Percentiles rank a stretch among this genome's conserved stretches.
Evolutionary conservation across 2,888 invertebrate genomes (phyloP).

Genomic region (Sepiola atlantica): DNA sequence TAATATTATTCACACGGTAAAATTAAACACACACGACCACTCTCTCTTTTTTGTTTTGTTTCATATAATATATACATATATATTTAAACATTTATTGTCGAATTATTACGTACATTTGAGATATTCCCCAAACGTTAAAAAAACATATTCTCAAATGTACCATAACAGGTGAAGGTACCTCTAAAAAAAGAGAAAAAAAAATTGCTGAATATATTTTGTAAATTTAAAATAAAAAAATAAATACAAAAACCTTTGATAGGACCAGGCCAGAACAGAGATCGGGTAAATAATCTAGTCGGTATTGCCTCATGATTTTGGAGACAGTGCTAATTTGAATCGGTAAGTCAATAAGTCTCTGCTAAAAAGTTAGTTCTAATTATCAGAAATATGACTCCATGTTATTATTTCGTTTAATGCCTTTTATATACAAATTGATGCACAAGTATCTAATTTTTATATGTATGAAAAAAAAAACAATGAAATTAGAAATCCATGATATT

Average conservation of each 20-base stretch:
- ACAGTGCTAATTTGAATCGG: too few relatives aligned
- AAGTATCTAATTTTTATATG: too few relatives aligned
- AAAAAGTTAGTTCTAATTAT: too few relatives aligned
- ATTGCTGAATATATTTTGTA: neutral
- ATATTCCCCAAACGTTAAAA: neutral
- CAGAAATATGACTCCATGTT: too few relatives aligned
- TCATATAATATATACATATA: neutral
- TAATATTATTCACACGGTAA: neutral
- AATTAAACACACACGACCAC: neutral
- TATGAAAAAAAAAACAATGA: too few relatives aligned
- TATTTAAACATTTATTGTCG: slow-evolving; percentile 8
- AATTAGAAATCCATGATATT: too few relatives aligned
- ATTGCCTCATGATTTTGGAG: too few relatives aligned
- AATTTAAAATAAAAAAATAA: neutral
- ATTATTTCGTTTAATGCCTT: too few relatives aligned
- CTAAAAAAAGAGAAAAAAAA: neutral
- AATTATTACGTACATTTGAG: neutral
- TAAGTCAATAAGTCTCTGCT: too few relatives aligned
- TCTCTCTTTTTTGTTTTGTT: neutral
- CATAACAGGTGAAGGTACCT: neutral
- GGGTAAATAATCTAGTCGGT: too few relatives aligned
- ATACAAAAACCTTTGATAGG: neutral
- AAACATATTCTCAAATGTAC: neutral
- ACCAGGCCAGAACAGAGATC: too few relatives aligned
- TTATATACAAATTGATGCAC: too few relatives aligned